A percentile compares a stretch with the other conserved stretches of the same genome.
Evolutionary conservation across 1,140 invertebrate genomes (phyloP).

Genomic region (Parapsyche elsis): DNA sequence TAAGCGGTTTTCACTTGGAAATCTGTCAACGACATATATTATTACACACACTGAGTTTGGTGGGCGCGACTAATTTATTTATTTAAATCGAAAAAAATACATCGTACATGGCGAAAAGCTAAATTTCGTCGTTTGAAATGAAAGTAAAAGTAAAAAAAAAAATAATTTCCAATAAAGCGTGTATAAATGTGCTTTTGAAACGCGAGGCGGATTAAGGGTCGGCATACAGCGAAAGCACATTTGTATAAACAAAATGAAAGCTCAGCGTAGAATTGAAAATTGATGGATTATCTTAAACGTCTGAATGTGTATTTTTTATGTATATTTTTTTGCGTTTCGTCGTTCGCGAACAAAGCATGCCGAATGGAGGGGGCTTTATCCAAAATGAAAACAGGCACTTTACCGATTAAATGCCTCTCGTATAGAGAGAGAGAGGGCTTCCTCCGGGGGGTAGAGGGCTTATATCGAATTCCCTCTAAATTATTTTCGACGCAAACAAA

Average conservation of each 20-base stretch:
- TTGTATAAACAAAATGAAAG: conserved; percentile 35
- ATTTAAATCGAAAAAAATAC: too few species aligned
- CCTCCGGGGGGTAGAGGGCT: conserved; percentile 11
- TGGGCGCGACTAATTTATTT: too few species aligned
- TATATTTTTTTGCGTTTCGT: not conserved
- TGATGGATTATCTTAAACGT: conserved; percentile 42
- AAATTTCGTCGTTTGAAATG: too few species aligned
- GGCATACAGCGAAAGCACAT: not conserved
- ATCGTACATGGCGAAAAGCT: too few species aligned
- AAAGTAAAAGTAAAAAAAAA: too few species aligned
- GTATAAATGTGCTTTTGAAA: not conserved
- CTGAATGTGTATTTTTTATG: conserved; percentile 14
- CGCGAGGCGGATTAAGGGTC: conserved; percentile 4
- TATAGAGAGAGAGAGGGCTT: not conserved
- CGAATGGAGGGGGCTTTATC: conserved; percentile 11
- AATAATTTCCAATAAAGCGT: too few species aligned
- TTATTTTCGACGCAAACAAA: conserved; percentile 45
- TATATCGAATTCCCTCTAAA: conserved; percentile 39
- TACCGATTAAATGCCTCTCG: conserved; percentile 45
- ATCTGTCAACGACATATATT: too few species aligned
- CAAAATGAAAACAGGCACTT: conserved; percentile 48
- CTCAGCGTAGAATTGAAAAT: conserved; percentile 35
- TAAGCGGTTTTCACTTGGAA: too few species aligned
- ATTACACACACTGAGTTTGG: too few species aligned
- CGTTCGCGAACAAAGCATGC: not conserved